Conservation (phyloP, 2,888 invertebrate species). For the Pegoplata infirma region DNA sequence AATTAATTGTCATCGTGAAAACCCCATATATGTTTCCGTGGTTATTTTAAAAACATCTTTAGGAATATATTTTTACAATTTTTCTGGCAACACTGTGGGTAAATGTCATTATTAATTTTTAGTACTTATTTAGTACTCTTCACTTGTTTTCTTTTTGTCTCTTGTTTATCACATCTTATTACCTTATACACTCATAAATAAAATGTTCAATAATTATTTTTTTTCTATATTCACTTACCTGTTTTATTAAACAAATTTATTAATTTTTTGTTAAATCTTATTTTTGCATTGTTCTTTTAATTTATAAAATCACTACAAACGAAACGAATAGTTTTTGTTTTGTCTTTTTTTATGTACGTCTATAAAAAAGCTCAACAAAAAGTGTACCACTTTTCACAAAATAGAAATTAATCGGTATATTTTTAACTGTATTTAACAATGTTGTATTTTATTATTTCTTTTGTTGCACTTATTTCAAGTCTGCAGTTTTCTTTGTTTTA, state of each 20-base stretch:
- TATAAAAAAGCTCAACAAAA: background rate
- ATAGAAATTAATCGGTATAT: background rate
- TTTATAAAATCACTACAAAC: background rate
- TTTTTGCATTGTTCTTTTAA: too few species aligned
- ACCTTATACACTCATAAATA: background rate
- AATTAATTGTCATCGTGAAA: too few species aligned
- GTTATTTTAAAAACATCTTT: too few species aligned
- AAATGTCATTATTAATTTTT: constrained; percentile 24
- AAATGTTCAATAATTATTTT: background rate
- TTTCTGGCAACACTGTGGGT: constrained; percentile 10
- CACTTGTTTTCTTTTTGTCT: background rate
- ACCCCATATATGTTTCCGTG: too few species aligned
- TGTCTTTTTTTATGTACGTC: background rate
- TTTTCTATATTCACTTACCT: background rate
- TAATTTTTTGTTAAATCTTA: background rate
- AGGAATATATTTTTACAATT: too few species aligned
- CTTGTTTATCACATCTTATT: background rate
- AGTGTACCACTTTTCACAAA: background rate
- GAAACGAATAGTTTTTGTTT: background rate
- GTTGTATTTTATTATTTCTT: background rate
- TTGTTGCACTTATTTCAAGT: background rate
- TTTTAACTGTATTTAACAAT: background rate
- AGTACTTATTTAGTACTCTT: constrained; percentile 18
- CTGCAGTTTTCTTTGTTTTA: background rate
- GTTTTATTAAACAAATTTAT: background rate